Conservation (phyloP, 2,113 vertebrate genomes). For the Azemiops feae region DNA sequence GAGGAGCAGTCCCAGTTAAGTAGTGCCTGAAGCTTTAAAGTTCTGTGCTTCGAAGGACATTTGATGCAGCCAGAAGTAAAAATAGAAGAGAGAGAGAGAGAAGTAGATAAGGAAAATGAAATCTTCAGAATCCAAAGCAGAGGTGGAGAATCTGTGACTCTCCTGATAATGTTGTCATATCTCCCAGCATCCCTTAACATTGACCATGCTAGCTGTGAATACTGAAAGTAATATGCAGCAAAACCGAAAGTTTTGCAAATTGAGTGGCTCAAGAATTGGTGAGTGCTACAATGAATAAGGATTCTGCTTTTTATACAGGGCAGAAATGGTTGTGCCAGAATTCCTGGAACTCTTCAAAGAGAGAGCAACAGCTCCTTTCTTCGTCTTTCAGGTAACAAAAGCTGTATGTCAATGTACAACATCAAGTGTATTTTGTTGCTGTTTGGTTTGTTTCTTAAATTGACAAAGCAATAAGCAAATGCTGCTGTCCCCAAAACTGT, state of each 20-base stretch:
- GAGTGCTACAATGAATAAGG: neutral
- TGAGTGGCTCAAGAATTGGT: neutral
- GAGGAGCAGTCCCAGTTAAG: neutral
- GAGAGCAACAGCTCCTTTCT: slow-evolving; percentile 93
- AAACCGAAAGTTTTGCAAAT: neutral
- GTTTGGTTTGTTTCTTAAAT: neutral
- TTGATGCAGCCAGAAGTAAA: neutral
- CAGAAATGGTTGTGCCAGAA: slow-evolving; percentile 95
- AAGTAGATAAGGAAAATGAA: neutral
- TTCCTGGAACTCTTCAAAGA: slow-evolving; percentile 94
- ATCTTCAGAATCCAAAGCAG: neutral
- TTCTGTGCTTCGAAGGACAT: neutral
- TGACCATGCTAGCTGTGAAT: neutral
- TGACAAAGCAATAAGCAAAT: neutral
- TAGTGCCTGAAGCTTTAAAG: neutral
- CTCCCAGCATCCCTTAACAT: neutral
- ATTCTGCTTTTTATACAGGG: slow-evolving; percentile 61
- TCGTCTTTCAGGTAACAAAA: slow-evolving; percentile 88
- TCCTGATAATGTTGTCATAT: neutral
- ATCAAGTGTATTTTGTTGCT: neutral
- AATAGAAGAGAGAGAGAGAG: neutral
- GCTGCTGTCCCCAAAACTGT: neutral
- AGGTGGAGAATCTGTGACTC: neutral
- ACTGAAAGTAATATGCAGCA: neutral
- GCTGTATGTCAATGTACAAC: neutral